Percentiles rank a stretch among this genome's conserved stretches.
Evolutionary conservation across 2,113 vertebrate species (phyloP).

Genomic region (Percopsis transmontana): DNA sequence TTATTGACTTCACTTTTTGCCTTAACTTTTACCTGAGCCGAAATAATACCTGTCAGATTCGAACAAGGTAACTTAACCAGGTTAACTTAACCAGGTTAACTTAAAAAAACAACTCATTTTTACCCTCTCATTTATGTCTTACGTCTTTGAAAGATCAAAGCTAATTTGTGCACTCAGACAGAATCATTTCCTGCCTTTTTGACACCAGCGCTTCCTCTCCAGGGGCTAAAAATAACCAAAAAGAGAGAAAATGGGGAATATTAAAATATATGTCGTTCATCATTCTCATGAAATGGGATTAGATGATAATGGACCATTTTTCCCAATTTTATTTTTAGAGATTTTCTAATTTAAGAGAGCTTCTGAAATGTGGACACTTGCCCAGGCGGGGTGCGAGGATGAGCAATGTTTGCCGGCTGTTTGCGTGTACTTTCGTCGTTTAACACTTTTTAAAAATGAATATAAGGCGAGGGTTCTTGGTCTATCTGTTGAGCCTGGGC

Average conservation of each 20-base stretch:
- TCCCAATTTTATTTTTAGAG: constrained; percentile 22
- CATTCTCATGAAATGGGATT: constrained; percentile 37
- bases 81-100: too few relatives aligned
- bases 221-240: constrained; percentile 66
- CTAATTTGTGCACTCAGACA: constrained; percentile 57
- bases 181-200: constrained; percentile 51
- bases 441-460: constrained; percentile 52
- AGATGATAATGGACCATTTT: constrained; percentile 20
- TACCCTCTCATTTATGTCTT: constrained; percentile 38
- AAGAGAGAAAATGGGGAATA: constrained; percentile 27
- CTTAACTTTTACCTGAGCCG: too few relatives aligned
- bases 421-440: constrained; percentile 40
- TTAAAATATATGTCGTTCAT: constrained; percentile 58
- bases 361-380: constrained; percentile 3
- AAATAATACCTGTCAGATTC: too few relatives aligned
- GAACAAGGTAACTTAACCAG: too few relatives aligned
- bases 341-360: constrained; percentile 22
- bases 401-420: constrained; percentile 14
- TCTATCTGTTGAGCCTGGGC: constrained; percentile 67
- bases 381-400: constrained; percentile 1
- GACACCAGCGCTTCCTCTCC: constrained; percentile 40
- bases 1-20: too few relatives aligned
- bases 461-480: constrained; percentile 31
- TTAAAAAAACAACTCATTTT: too few relatives aligned
- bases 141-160: constrained; percentile 28